Percentiles rank a stretch among this genome's conserved stretches.
phyloP scores from a whole-genome alignment of 2,113 vertebrate species.

The Danionella cerebrum region DNA sequence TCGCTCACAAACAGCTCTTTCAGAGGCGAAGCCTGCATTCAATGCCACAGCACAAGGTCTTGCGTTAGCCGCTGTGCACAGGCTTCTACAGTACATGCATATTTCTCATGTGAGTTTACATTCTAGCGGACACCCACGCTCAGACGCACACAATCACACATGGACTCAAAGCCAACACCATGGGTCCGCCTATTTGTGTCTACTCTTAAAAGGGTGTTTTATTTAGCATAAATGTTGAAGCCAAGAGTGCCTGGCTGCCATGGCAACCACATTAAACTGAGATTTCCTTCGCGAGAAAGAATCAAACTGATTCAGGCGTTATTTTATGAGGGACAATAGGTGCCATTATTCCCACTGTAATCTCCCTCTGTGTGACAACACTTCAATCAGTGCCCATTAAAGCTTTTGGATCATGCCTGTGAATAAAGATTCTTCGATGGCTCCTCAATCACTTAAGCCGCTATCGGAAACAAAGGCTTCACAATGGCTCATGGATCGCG shows the following conservation, averaged over 20 bases:
- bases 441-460: conserved; percentile 8
- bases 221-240: conserved; percentile 78
- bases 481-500: neutral
- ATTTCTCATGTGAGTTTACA: conserved; percentile 7
- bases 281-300: conserved; percentile 72
- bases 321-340: conserved; percentile 54
- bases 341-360: conserved; percentile 41
- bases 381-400: conserved; percentile 36
- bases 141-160: conserved; percentile 39
- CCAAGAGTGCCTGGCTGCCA: conserved; percentile 74
- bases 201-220: conserved; percentile 72
- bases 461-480: neutral
- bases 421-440: conserved; percentile 9
- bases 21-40: conserved; percentile 5
- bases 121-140: conserved; percentile 29
- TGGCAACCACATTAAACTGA: conserved; percentile 77
- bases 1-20: conserved; percentile 4
- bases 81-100: neutral
- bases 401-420: conserved; percentile 10
- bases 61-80: conserved; percentile 34
- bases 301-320: conserved; percentile 72
- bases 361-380: conserved; percentile 29
- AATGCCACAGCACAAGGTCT: neutral
- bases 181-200: conserved; percentile 70
- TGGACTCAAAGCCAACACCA: conserved; percentile 49